A percentile compares a stretch with the other conserved stretches of the same genome.
Evolutionary conservation across 1,140 invertebrate genomes (phyloP).

Genomic region (Temnothorax longispinosus): DNA sequence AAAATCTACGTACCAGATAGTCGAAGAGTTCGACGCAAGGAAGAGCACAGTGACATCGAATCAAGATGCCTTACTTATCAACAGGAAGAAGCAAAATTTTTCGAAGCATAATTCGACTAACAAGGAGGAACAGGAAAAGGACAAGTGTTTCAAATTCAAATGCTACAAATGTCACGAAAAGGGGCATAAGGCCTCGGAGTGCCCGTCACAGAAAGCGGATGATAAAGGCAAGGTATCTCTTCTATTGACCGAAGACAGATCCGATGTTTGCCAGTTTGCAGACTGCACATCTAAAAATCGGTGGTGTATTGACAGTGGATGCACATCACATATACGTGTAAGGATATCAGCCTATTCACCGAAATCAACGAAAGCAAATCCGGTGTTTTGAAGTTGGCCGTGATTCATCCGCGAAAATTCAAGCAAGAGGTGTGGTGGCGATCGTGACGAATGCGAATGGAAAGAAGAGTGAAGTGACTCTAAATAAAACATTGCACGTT

Average conservation of each 20-base stretch:
- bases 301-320: no score
- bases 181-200: constrained; percentile 39
- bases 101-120: neutral
- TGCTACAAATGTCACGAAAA: constrained; percentile 47
- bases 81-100: neutral
- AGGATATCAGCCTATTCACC: neutral
- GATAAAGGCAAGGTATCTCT: constrained; percentile 9
- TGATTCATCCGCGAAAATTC: constrained; percentile 52
- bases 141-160: neutral
- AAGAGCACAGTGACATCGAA: neutral
- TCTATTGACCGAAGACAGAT: neutral
- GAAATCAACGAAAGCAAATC: constrained; percentile 56
- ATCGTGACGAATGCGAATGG: neutral
- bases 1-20: neutral
- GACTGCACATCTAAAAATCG: neutral
- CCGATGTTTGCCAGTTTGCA: neutral
- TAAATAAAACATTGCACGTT: constrained; percentile 7
- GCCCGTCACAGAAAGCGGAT: neutral
- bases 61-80: constrained; percentile 16
- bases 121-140: neutral
- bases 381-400: constrained; percentile 66
- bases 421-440: constrained; percentile 63
- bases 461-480: neutral
- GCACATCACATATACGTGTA: constrained; percentile 57
- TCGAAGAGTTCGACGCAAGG: neutral